phyloP scores from a whole-genome alignment of 2,113 vertebrate genomes.

The Urocolius indicus region DNA sequence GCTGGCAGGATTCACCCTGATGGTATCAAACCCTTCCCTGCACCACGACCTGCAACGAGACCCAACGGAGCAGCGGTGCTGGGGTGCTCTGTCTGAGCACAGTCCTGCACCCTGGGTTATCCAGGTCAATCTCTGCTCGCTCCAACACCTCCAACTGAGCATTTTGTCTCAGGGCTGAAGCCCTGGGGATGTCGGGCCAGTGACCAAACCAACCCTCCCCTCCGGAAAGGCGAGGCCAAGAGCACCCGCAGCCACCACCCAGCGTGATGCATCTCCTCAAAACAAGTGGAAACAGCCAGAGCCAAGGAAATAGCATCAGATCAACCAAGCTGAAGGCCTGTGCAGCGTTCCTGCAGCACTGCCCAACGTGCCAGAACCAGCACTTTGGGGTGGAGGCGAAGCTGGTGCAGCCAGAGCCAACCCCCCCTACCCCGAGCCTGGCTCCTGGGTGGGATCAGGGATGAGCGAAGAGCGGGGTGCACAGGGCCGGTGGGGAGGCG shows the following conservation, averaged over 20 bases:
- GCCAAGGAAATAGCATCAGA: background rate
- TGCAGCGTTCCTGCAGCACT: fast-evolving
- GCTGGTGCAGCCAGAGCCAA: background rate
- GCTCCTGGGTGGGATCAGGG: no score
- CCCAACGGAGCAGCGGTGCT: background rate
- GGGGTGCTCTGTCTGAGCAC: background rate
- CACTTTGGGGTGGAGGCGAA: fast-evolving
- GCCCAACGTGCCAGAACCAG: background rate
- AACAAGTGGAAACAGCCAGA: constrained; percentile 7
- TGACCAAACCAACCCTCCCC: background rate
- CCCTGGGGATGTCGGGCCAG: background rate
- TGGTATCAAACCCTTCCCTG: background rate
- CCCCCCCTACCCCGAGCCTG: fast-evolving
- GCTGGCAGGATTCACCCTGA: fast-evolving
- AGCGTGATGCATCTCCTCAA: background rate
- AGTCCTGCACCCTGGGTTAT: fast-evolving
- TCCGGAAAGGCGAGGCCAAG: background rate
- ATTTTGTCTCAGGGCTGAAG: fast-evolving
- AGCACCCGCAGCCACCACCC: background rate
- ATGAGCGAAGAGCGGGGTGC: background rate
- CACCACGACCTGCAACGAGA: fast-evolving
- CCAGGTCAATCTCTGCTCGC: fast-evolving
- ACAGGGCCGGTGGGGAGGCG: fast-evolving
- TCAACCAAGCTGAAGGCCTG: background rate
- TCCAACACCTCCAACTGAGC: fast-evolving